phyloP scores from a whole-genome alignment of 2,113 vertebrate genomes.

The Penelope pileata region DNA sequence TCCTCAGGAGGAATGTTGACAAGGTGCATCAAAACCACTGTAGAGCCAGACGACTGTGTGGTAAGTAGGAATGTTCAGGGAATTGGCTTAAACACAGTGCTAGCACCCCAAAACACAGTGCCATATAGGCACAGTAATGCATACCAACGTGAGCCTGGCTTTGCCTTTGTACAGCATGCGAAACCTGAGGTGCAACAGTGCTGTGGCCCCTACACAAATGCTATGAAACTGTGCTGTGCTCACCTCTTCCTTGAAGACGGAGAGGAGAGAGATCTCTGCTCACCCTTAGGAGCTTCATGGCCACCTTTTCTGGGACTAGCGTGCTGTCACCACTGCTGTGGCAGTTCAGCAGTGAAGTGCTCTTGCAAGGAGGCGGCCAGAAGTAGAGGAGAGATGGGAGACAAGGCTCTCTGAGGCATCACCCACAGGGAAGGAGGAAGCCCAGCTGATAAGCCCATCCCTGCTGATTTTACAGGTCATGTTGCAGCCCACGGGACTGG shows the following conservation, averaged over 20 bases:
- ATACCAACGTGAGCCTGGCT: not conserved
- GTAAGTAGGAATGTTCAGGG: not conserved
- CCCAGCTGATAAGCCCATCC: not conserved
- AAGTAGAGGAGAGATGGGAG: not conserved
- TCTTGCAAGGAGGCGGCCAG: not conserved
- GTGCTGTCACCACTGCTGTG: not conserved
- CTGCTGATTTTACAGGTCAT: not conserved
- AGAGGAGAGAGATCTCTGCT: not conserved
- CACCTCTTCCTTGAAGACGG: not conserved
- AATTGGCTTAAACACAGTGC: rapidly evolving
- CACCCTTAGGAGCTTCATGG: not conserved
- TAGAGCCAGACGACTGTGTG: not conserved
- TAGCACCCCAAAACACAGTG: not conserved
- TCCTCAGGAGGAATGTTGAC: not conserved
- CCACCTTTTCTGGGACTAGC: not conserved
- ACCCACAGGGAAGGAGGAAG: not conserved
- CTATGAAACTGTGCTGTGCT: not conserved
- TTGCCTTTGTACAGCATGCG: not conserved
- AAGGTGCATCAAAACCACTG: not conserved
- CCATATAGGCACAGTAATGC: not conserved
- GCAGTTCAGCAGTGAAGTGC: not conserved
- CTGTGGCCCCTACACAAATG: not conserved
- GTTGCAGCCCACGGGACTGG: not conserved
- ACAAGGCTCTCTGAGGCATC: not conserved
- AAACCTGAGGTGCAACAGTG: not conserved